These are phyloP conservation scores for Accipiter cooperii DNA, from an alignment of 2,113 vertebrate genomes.

Conservation along the genomic window DNA sequence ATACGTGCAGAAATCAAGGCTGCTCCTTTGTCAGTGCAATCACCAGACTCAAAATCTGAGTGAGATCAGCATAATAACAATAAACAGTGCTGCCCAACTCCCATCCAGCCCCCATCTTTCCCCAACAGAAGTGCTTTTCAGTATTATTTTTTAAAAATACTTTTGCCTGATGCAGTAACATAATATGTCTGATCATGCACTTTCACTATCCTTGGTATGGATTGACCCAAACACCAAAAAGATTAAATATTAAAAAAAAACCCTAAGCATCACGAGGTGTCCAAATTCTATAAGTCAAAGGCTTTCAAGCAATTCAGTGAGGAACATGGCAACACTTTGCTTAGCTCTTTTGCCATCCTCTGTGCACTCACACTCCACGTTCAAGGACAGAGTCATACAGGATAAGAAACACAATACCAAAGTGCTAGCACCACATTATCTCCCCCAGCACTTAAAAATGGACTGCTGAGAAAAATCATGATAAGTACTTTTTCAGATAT, in stretches of 20 bases:
- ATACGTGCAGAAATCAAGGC: background rate
- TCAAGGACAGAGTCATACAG: background rate
- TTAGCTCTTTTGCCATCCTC: background rate
- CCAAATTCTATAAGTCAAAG: background rate
- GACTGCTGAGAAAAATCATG: slow-evolving; percentile 8
- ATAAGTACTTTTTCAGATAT: slow-evolving; percentile 12
- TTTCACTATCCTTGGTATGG: background rate
- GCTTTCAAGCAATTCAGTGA: background rate
- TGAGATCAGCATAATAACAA: background rate
- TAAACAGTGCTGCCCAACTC: background rate
- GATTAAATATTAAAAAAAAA: background rate
- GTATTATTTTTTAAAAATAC: background rate
- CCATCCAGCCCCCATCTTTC: background rate
- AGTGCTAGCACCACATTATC: background rate
- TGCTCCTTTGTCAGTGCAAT: background rate
- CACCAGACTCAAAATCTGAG: background rate
- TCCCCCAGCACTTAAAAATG: slow-evolving; percentile 3
- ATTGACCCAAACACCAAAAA: background rate
- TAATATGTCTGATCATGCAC: background rate
- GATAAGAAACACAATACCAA: background rate
- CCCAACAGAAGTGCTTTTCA: background rate
- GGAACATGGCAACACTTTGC: background rate
- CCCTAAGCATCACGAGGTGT: background rate
- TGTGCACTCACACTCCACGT: background rate
- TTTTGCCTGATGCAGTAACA: background rate